These are phyloP conservation scores for Choristoneura fumiferana DNA, from an alignment of 1,140 invertebrate genomes.

Conservation along the genomic window DNA sequence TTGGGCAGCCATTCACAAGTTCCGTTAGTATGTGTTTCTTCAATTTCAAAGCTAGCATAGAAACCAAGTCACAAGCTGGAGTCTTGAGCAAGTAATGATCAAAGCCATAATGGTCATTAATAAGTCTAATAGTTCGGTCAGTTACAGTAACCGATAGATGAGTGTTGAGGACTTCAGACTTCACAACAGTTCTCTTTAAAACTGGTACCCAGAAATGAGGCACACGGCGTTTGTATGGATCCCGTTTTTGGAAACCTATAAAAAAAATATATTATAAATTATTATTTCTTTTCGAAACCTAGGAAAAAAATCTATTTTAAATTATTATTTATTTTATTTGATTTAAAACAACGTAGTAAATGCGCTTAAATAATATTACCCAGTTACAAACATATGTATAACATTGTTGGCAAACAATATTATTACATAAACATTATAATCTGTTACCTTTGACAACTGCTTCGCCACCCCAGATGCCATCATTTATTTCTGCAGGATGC, in stretches of 20 bases:
- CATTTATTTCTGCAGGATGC: slow-evolving; percentile 88
- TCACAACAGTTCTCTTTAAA: slow-evolving; percentile 89
- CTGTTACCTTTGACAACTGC: slow-evolving; percentile 86
- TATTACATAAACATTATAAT: slow-evolving; percentile 10
- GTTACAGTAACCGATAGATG: slow-evolving; percentile 91
- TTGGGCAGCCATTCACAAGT: slow-evolving; percentile 85
- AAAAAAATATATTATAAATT: slow-evolving; percentile 1
- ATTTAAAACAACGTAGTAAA: background rate
- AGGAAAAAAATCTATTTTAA: slow-evolving; percentile 19
- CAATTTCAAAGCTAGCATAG: slow-evolving; percentile 88
- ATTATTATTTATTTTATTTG: background rate
- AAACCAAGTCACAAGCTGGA: slow-evolving; percentile 91
- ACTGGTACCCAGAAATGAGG: slow-evolving; percentile 93
- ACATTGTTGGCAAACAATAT: slow-evolving; percentile 9
- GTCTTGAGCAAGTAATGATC: slow-evolving; percentile 97
- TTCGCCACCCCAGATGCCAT: slow-evolving; percentile 98
- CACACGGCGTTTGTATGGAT: slow-evolving; percentile 79
- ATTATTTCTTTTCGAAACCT: slow-evolving; percentile 85
- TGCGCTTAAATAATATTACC: background rate
- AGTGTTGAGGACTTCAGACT: slow-evolving; percentile 95
- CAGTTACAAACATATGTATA: background rate
- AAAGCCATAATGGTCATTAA: slow-evolving; percentile 95
- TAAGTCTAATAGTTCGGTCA: slow-evolving; percentile 87
- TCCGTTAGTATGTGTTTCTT: slow-evolving; percentile 91
- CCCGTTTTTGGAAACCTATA: slow-evolving; percentile 87